Base-by-base conservation (phyloP, 1,140 invertebrate genomes). In the Eriocheir sinensis region DNA sequence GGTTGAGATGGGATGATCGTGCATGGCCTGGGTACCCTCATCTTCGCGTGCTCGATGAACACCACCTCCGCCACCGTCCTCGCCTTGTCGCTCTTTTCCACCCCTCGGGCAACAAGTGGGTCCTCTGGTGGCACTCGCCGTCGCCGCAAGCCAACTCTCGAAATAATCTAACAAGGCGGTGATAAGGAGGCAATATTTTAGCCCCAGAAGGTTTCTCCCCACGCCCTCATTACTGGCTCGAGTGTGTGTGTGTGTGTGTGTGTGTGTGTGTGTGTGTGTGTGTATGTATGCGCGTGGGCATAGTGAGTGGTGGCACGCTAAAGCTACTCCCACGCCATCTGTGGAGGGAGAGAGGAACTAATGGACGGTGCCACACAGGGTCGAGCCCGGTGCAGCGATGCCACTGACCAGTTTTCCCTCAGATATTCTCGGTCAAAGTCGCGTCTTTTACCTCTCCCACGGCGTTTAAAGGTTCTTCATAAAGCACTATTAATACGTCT, bases 291-390 rank as follows among this genome's bases (percentile, higher is more conserved):
- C 21, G 89, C 15, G 89, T 90, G 17, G 48, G 17, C 53, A 21
- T 90, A 21, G n/a, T n/a, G n/a, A n/a, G n/a, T n/a, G n/a, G 17
- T 40, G 36, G 91, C 60, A n/a, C 48, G 8, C 38, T 38, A 32
- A 92, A 40, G 30, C 91, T 32, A n/a, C 38, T 40, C 91, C 36
- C 72, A 30, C 91, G 91, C 91, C 91, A 92, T 92, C 91, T 92
- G 72, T 92, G 91, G 91, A 92, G 91, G 79, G 15, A 83, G 40
- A 83, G 41, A 92, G 34, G 27, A 83, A 92, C 91, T 83, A 92
- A 9, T 9, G 17, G 79, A n/a, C 44, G 48, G 90, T 83, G 88
- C 88, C 88, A 89, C 40, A 12, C 88, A 89, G 21, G 40, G 48
- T 21, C 60, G 4, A n/a, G n/a, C n/a, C n/a, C n/a, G 60, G 60